Base-by-base conservation (phyloP, 2,113 vertebrate genomes). In the Poeciliopsis turrubarensis region DNA sequence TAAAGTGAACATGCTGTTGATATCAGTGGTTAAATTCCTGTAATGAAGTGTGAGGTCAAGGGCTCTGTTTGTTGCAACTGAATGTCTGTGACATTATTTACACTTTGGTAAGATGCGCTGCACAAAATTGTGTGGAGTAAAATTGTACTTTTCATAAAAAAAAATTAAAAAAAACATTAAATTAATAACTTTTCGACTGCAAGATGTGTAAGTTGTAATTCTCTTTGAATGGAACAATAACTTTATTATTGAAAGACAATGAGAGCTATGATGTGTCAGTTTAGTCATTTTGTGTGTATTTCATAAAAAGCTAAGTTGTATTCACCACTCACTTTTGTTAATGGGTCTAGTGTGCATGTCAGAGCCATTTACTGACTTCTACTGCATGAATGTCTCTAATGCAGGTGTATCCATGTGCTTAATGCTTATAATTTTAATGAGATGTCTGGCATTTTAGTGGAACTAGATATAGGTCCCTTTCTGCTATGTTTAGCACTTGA, bases 401-500 rank as follows among this genome's bases (percentile, higher is more conserved):
- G 71, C 29, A 69, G 69, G 8, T 30, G 27, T 76, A 79, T 29
- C 66, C 32, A 68, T 68, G 44, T 64, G 79, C 51, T 57, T 65
- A 66, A 82, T 81, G 47, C 66, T 71, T 39, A 19, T 19, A 44
- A 68, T 73, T 44, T 68, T 3, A 54, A 41, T 71, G 57, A 74
- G 37, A 60, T 62, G 37, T 65, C 27, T 51, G 34, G 61, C 25
- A 65, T 3, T 76, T 60, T 77, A 34, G 74, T 47, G 22, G 15
- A 22, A 63, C 65, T 10, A 65, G 63, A 78, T 37, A 3, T 72
- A 47, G 32, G 66, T 72, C 29, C 25, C 34, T 64, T 64, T 34
- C 67, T 65, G 69, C 19, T 73, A 27, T 74, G 66, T 68, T 65
- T 77, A 62, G 27, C 81, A 83, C 82, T 86, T 80, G 26, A 68